Conservation (phyloP, 2,888 invertebrate species). For the Patella caerulea region DNA sequence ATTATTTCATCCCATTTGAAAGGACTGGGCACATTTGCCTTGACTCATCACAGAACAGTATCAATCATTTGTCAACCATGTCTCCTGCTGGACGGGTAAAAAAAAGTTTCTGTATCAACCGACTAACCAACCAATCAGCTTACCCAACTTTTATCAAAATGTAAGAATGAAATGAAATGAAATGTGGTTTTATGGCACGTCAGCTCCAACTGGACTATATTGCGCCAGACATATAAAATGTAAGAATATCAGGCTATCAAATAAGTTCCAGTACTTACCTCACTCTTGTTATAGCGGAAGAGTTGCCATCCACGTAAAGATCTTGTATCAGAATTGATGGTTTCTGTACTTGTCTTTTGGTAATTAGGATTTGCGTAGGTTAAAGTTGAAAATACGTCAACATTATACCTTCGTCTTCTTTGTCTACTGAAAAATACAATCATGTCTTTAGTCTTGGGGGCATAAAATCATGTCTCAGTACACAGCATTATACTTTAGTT, state of each 20-base stretch:
- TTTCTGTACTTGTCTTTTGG: constrained; percentile 76
- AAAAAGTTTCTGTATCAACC: neutral
- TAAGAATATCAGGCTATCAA: neutral
- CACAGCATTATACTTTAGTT: too few relatives aligned
- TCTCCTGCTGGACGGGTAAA: too few relatives aligned
- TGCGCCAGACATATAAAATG: neutral
- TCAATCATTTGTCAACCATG: too few relatives aligned
- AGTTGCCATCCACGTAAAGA: constrained; percentile 53
- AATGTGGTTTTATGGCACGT: too few relatives aligned
- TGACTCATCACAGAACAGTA: too few relatives aligned
- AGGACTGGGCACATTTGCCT: too few relatives aligned
- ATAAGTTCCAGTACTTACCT: constrained; percentile 46
- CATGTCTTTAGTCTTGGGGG: too few relatives aligned
- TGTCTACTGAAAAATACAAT: constrained; percentile 35
- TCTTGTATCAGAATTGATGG: constrained; percentile 61
- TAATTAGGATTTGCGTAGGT: constrained; percentile 94
- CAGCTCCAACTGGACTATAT: neutral
- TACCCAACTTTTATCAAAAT: neutral
- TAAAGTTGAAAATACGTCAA: constrained; percentile 77
- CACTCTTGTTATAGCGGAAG: constrained; percentile 60
- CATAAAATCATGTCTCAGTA: too few relatives aligned
- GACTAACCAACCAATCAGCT: neutral
- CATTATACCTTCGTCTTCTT: constrained; percentile 55
- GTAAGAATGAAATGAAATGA: neutral
- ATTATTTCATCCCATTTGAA: too few relatives aligned